A percentile compares a stretch with the other conserved stretches of the same genome.
Conservation (phyloP, 2,888 invertebrate genomes). For the Scotopteryx bipunctaria region DNA sequence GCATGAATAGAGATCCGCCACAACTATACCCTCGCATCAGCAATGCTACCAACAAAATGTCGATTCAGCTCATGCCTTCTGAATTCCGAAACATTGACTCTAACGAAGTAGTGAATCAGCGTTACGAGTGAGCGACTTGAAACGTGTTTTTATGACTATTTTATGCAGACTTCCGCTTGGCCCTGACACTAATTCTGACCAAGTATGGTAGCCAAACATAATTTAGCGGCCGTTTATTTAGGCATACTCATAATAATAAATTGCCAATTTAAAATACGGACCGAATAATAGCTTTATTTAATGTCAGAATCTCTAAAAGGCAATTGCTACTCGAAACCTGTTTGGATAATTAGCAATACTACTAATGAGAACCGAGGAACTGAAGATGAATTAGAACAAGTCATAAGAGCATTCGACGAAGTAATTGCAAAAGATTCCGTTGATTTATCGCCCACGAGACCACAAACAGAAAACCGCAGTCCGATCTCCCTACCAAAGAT, state of each 20-base stretch:
- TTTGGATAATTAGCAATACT: conserved; percentile 11
- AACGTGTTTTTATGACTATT: conserved; percentile 36
- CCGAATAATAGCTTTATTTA: conserved; percentile 14
- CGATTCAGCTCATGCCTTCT: conserved; percentile 27
- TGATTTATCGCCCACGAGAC: conserved; percentile 22
- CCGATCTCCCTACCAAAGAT: conserved; percentile 31
- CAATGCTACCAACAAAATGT: conserved; percentile 18
- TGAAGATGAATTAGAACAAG: conserved; percentile 4
- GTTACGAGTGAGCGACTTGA: conserved; percentile 27
- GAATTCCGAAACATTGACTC: conserved; percentile 22
- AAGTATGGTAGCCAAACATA: conserved; percentile 29
- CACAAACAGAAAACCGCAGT: conserved; percentile 29
- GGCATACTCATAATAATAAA: conserved; percentile 15
- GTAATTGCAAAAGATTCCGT: conserved; percentile 14
- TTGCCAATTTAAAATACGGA: conserved; percentile 17
- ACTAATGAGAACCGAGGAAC: conserved; percentile 3
- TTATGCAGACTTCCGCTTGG: conserved; percentile 38
- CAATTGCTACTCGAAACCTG: conserved; percentile 10
- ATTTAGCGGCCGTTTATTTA: conserved; percentile 24
- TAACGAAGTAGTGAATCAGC: conserved; percentile 32
- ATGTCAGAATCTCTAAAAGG: conserved; percentile 22
- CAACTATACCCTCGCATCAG: conserved; percentile 19
- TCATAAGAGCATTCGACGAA: background rate
- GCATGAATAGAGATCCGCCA: conserved; percentile 51
- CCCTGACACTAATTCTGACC: conserved; percentile 36